A percentile compares a stretch with the other conserved stretches of the same genome.
Evolutionary conservation across 2,113 vertebrate genomes (phyloP).

Genomic region (Epinephelus moara): DNA sequence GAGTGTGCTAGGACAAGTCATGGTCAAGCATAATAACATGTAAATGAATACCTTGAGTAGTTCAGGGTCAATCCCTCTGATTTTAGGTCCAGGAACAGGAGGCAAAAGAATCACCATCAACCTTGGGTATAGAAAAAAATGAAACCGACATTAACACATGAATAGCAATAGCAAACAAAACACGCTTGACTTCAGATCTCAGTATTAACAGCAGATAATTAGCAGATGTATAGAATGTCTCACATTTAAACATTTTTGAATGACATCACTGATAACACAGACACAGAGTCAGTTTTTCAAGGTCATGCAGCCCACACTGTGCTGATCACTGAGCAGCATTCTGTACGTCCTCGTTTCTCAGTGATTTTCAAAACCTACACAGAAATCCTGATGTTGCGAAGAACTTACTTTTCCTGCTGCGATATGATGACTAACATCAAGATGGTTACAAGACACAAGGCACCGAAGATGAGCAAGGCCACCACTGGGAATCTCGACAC

Average conservation of each 20-base stretch:
- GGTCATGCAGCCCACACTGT: neutral
- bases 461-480: conserved; percentile 87
- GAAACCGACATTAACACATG: neutral
- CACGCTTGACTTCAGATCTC: too few species aligned
- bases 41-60: conserved; percentile 89
- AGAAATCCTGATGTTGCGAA: neutral
- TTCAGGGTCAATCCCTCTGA: conserved; percentile 93
- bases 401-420: conserved; percentile 91
- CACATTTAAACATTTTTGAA: neutral
- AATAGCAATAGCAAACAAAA: neutral
- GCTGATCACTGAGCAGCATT: neutral
- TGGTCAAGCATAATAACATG: neutral
- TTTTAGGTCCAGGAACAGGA: conserved; percentile 96
- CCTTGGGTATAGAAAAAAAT: conserved; percentile 79
- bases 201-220: neutral
- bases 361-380: neutral
- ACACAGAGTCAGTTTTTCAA: neutral
- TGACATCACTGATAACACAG: neutral
- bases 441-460: conserved; percentile 85
- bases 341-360: neutral
- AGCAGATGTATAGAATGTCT: neutral
- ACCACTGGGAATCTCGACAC: conserved; percentile 87
- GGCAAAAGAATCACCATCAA: conserved; percentile 95
- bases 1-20: neutral
- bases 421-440: conserved; percentile 88